These are phyloP conservation scores for Eupithecia inturbata DNA, from an alignment of 2,888 invertebrate species.

Conservation along the genomic window DNA sequence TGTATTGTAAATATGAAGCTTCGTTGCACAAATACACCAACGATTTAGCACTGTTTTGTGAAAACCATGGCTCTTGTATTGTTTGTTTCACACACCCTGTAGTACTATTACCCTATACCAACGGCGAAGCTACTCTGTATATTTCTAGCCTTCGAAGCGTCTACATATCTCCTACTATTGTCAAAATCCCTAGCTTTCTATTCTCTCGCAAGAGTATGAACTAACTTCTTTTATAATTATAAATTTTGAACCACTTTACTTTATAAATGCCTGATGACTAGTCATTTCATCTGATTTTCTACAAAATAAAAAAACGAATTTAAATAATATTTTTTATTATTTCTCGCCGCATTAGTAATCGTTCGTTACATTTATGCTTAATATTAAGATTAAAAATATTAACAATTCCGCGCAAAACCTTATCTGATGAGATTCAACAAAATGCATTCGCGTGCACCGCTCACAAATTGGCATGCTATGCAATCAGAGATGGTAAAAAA, in stretches of 20 bases:
- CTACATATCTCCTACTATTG: constrained; percentile 81
- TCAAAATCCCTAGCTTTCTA: constrained; percentile 74
- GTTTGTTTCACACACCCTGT: constrained; percentile 64
- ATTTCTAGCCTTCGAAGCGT: constrained; percentile 72
- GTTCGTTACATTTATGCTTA: too few species aligned
- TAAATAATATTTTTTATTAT: constrained; percentile 39
- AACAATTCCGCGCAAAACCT: too few species aligned
- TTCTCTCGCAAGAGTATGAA: constrained; percentile 44
- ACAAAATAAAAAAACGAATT: constrained; percentile 42
- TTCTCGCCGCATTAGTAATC: constrained; percentile 42
- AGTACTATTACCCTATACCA: constrained; percentile 45
- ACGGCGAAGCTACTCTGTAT: constrained; percentile 72
- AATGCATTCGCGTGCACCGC: too few species aligned
- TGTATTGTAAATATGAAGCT: not conserved
- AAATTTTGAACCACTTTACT: constrained; percentile 8
- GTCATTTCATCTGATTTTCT: constrained; percentile 23
- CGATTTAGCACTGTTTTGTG: not conserved
- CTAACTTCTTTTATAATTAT: constrained; percentile 9
- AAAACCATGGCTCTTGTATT: not conserved
- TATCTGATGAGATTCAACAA: too few species aligned
- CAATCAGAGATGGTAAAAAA: too few species aligned
- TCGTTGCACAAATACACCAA: not conserved
- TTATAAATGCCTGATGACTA: constrained; percentile 18
- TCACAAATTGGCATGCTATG: too few species aligned
- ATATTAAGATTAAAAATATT: too few species aligned